Evolutionary conservation across 2,797 vertebrate species (phyloP).

Genomic region (Adrianichthys oophorus): DNA sequence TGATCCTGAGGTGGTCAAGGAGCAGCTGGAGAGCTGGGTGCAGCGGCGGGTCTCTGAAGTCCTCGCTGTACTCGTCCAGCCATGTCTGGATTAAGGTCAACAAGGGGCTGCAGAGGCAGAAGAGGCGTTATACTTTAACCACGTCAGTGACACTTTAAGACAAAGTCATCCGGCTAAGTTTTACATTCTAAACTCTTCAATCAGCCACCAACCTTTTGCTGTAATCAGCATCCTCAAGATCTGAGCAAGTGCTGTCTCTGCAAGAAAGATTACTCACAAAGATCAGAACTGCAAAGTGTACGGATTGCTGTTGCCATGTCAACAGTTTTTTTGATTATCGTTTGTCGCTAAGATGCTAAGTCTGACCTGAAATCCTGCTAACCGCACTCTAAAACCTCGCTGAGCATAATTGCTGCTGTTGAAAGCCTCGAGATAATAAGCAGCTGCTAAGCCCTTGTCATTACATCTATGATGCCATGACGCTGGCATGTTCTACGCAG

Average conservation of each 20-base stretch:
- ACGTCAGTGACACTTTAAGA: neutral
- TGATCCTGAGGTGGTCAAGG: constrained; percentile 74
- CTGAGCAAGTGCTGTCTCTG: constrained; percentile 65
- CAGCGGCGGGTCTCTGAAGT: constrained; percentile 81
- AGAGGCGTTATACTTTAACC: constrained; percentile 10
- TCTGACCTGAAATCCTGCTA: constrained; percentile 10
- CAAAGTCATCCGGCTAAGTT: neutral
- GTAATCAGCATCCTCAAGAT: constrained; percentile 57
- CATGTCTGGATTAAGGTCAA: constrained; percentile 74
- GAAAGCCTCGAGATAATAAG: constrained; percentile 44
- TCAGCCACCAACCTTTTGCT: constrained; percentile 62
- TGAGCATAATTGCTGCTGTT: constrained; percentile 48
- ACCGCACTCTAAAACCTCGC: constrained; percentile 27
- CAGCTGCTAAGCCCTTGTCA: constrained; percentile 51
- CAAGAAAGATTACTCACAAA: neutral
- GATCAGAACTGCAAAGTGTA: neutral
- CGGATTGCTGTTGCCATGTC: neutral
- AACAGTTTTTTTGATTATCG: constrained; percentile 20
- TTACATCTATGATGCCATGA: constrained; percentile 46
- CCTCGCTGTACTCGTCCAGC: constrained; percentile 83
- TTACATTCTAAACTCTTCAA: neutral
- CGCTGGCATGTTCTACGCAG: constrained; percentile 28
- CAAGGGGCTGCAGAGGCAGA: constrained; percentile 53
- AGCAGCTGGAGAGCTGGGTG: constrained; percentile 72
- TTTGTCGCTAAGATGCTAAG: constrained; percentile 14